Evolutionary conservation across 2,888 invertebrate species (phyloP), one percentile per base, ranked within the genome.

Genomic region (Lacanobia oleracea): DNA sequence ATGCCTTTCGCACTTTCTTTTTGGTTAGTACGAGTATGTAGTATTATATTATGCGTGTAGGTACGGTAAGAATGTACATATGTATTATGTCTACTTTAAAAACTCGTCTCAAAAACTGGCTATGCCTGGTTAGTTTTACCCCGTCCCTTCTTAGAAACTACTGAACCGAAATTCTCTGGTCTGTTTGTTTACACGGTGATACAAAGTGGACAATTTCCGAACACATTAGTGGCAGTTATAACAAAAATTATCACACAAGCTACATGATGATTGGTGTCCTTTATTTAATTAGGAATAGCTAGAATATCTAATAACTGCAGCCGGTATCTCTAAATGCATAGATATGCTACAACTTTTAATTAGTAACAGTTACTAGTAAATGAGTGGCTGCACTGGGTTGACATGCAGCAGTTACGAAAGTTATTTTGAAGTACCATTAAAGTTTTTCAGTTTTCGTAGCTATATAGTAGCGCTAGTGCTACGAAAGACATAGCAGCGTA

Each of bases 101-200:
- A 88, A 85, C 79, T 79, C 54, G 61, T 72, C 68, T 72, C 75
- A 75, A 84, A 83, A 84, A 77, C 79, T 68, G 33, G 82, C 87
- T 84, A 78, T 75, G 77, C 80, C 84, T 87, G 77, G 72, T 63
- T 57, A 63, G 81, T 88, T 88, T 87, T 88, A 87, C 85, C 85
- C 85, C 72, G 90, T 87, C 92, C 93, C 87, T 95, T 95, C 94
- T 86, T 59, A 88, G 94, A 95, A 95, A 94, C 94, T 95, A 94
- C 94, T 91, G 94, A 90, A 92, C 92, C 88, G 81, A 92, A 90
- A 91, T 90, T 90, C 89, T 84, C 88, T 84, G 84, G 89, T 87
- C 75, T 73, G 78, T 80, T 81, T 93, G 90, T 93, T 92, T 91
- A 84, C 87, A 83, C 75, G 88, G 76, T 23, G 80, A 87, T 82